Base-by-base conservation (phyloP, 2,888 invertebrate genomes). In the Antheraea yamamai region DNA sequence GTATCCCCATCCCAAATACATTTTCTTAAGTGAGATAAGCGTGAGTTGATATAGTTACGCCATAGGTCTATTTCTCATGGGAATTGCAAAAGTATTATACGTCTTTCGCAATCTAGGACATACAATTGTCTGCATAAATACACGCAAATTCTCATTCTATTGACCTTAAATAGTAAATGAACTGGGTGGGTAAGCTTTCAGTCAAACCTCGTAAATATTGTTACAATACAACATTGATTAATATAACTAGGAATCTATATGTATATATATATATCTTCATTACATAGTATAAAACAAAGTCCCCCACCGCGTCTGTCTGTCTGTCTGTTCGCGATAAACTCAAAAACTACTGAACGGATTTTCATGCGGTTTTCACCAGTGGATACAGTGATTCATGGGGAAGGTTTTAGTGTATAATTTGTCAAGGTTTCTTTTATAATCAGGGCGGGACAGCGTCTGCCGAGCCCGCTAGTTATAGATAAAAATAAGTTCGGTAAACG, bases 51-150 rank as follows among this genome's bases (percentile, higher is more conserved):
- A 23, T 23, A 47, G 12, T 61, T 61, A 35, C 30, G 68, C 35
- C 30, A 68, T 68, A 68, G 35, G 68, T 35, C 6, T 68, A 20
- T 30, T 68, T 68, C 68, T 68, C 68, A 68, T 68, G 68, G 35
- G 26, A 68, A 68, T 30, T 18, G 16, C 20, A 7, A 23, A 23
- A 6, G 35, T 68, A 30, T 68, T 35, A 68, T 35, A 68, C 18
- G 30, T 35, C 35, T 68, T 68, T 18, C 68, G 35, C 35, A 68
- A 68, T 68, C 30, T 68, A 35, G 35, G 68, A 0, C 68, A 68
- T 6, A 30, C 68, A 35, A 68, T 35, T 68, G 35, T 68, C 30
- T 68, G 68, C 68, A 68, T 68, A 68, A 68, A 35, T 68, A 30
- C 18, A 35, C 35, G 14, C 16, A 4, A 18, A 68, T 68, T 68